A percentile compares a stretch with the other conserved stretches of the same genome.
Conservation (phyloP, 1,140 invertebrate genomes). For the Bactericera cockerelli region DNA sequence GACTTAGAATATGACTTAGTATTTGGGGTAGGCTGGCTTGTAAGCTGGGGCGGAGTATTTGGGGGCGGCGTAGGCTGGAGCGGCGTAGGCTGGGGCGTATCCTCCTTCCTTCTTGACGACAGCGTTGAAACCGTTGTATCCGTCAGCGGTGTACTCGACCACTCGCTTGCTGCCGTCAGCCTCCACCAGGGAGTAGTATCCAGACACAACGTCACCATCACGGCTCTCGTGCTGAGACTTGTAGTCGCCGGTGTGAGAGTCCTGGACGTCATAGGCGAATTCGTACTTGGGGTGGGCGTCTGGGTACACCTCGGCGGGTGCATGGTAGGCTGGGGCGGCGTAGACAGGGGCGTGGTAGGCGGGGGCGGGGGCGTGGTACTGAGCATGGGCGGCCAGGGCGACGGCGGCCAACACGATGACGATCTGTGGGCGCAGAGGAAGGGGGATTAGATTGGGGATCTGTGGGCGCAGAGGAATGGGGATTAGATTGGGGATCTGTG, state of each 20-base stretch:
- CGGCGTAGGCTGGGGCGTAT: background rate
- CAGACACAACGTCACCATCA: slow-evolving; percentile 13
- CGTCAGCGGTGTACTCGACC: slow-evolving; percentile 12
- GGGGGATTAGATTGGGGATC: too few species aligned
- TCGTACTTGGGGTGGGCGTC: slow-evolving; percentile 13
- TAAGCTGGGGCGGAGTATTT: background rate
- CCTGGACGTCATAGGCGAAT: slow-evolving; percentile 17
- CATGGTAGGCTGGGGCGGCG: background rate
- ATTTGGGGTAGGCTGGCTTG: background rate
- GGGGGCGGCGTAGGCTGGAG: background rate
- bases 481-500: too few species aligned
- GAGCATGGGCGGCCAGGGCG: background rate
- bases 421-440: background rate
- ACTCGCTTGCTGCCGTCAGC: slow-evolving; percentile 10
- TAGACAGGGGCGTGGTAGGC: background rate
- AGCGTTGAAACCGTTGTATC: slow-evolving; percentile 15
- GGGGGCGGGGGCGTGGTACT: background rate
- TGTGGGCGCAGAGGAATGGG: too few species aligned
- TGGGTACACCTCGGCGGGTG: background rate
- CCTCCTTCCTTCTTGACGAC: slow-evolving; percentile 1
- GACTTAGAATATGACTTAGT: background rate
- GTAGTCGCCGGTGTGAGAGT: slow-evolving; percentile 23
- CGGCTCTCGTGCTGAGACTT: slow-evolving; percentile 16
- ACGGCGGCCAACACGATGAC: slow-evolving; percentile 1
- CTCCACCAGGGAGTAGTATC: slow-evolving; percentile 13